A percentile compares a stretch with the other conserved stretches of the same genome.
Evolutionary conservation across 1,140 invertebrate species (phyloP).

Genomic region (Oryctes rhinoceros): DNA sequence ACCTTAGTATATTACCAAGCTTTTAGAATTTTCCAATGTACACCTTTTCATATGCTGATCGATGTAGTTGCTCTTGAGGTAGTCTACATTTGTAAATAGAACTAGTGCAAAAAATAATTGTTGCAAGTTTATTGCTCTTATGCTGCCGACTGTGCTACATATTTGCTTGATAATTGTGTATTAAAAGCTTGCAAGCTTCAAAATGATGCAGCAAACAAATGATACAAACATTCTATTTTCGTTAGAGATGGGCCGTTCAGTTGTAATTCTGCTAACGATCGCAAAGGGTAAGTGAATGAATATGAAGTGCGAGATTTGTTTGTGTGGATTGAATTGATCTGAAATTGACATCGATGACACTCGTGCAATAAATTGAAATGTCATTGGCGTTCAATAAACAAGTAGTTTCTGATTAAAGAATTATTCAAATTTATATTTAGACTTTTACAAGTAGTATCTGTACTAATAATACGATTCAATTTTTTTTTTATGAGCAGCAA

Average conservation of each 20-base stretch:
- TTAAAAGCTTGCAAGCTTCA: too few species aligned
- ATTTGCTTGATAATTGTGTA: too few species aligned
- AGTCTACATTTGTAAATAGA: too few species aligned
- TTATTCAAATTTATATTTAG: too few species aligned
- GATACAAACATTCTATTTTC: constrained; percentile 10
- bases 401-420: not conserved
- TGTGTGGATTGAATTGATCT: not conserved
- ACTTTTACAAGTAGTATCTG: too few species aligned
- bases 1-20: too few species aligned
- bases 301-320: not conserved
- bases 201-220: not conserved
- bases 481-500: too few species aligned
- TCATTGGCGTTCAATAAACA: not conserved
- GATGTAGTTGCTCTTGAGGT: too few species aligned
- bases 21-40: too few species aligned
- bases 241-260: not conserved
- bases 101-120: too few species aligned
- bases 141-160: not conserved
- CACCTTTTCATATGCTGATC: too few species aligned
- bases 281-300: not conserved
- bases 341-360: not conserved
- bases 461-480: too few species aligned
- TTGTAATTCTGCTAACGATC: not conserved
- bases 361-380: not conserved
- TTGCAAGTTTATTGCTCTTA: not conserved